Evolutionary conservation across 2,888 invertebrate species (phyloP).

Genomic region (Automeris io): DNA sequence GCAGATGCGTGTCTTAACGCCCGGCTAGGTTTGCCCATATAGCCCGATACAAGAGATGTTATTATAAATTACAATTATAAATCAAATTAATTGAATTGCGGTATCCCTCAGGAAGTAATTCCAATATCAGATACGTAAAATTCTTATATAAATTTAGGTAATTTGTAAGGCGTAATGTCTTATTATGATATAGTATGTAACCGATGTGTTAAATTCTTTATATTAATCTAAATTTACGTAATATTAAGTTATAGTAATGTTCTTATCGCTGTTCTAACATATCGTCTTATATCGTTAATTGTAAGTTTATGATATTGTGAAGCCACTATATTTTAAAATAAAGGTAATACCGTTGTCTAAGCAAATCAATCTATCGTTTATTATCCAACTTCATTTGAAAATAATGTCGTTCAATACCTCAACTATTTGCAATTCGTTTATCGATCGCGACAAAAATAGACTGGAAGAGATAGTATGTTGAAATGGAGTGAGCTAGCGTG

Average conservation of each 20-base stretch:
- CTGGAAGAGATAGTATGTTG: conserved; percentile 71
- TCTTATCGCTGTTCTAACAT: conserved; percentile 74
- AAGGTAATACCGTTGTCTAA: conserved; percentile 75
- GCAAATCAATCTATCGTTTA: conserved; percentile 72
- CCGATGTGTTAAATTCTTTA: conserved; percentile 67
- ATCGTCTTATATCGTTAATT: conserved; percentile 71
- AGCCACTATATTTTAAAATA: conserved; percentile 77
- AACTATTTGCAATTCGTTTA: conserved; percentile 42
- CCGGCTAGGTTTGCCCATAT: conserved; percentile 74
- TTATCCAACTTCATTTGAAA: conserved; percentile 59
- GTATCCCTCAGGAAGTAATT: conserved; percentile 74
- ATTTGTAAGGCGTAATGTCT: conserved; percentile 48
- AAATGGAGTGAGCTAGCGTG: conserved; percentile 68
- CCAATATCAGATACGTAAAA: conserved; percentile 54
- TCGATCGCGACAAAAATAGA: conserved; percentile 69
- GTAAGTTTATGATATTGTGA: conserved; percentile 74
- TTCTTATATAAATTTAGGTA: conserved; percentile 35
- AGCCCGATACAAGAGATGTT: conserved; percentile 58
- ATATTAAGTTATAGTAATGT: conserved; percentile 64
- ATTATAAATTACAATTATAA: conserved; percentile 31
- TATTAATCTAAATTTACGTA: conserved; percentile 38
- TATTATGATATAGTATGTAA: conserved; percentile 55
- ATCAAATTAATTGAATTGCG: conserved; percentile 44
- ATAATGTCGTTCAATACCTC: conserved; percentile 56
- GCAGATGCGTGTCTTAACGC: conserved; percentile 67